Percentiles rank a stretch among this genome's conserved stretches.
Evolutionary conservation across 1,140 invertebrate genomes (phyloP).

Genomic region (Drosophila takahashii): DNA sequence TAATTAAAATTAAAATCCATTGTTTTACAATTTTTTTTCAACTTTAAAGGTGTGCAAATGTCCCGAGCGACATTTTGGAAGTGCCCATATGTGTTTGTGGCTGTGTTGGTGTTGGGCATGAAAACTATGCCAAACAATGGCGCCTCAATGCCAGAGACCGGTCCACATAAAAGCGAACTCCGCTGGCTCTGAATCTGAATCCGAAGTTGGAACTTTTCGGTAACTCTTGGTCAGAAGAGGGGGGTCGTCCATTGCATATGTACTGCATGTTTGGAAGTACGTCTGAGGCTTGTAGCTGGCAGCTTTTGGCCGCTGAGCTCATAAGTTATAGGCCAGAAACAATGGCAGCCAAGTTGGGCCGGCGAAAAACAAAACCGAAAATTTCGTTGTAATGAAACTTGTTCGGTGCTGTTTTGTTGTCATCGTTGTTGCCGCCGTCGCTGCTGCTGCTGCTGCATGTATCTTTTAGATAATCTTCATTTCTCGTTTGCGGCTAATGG

Average conservation of each 20-base stretch:
- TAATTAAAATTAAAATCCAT: no score
- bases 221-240: neutral
- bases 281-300: conserved; percentile 64
- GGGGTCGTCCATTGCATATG: neutral
- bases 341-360: conserved; percentile 37
- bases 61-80: no score
- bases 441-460: conserved; percentile 60
- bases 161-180: conserved; percentile 41
- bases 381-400: conserved; percentile 74
- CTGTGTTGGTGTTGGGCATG: conserved; percentile 21
- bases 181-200: conserved; percentile 21
- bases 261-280: neutral
- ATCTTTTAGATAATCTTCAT: conserved; percentile 84
- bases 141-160: conserved; percentile 68
- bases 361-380: conserved; percentile 56
- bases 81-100: conserved; percentile 28
- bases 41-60: no score
- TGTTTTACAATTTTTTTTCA: no score
- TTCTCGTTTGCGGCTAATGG: conserved; percentile 83
- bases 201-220: conserved; percentile 35
- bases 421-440: conserved; percentile 25
- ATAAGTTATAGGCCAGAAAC: conserved; percentile 64
- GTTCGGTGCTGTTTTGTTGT: conserved; percentile 50
- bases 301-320: conserved; percentile 56
- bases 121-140: conserved; percentile 80